phyloP scores from a whole-genome alignment of 2,797 vertebrate genomes.

The Melanotaenia pygmaea region DNA sequence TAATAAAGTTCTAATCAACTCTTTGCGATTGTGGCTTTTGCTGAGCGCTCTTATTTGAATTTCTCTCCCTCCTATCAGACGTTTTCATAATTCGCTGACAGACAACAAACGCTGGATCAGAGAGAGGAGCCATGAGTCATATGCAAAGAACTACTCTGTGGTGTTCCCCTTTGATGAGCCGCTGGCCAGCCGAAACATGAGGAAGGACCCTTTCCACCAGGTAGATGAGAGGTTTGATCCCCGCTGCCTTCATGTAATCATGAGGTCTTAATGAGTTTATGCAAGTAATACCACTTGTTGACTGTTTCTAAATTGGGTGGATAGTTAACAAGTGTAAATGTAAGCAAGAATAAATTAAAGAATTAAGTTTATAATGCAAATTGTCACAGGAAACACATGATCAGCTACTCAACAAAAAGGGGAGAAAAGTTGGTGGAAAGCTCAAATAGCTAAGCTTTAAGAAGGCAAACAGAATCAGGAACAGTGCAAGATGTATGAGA shows the following conservation, averaged over 20 bases:
- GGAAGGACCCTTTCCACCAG: constrained; percentile 91
- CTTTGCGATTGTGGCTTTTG: constrained; percentile 25
- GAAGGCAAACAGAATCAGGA: constrained; percentile 1
- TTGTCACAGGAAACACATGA: constrained; percentile 3
- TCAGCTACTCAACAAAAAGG: neutral
- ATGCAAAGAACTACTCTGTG: constrained; percentile 94
- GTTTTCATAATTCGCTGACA: constrained; percentile 91
- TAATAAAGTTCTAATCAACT: constrained; percentile 15
- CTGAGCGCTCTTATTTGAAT: constrained; percentile 29
- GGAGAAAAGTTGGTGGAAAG: neutral
- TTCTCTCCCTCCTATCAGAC: constrained; percentile 53
- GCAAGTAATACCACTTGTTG: neutral
- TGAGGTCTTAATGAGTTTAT: constrained; percentile 16
- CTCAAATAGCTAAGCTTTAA: neutral
- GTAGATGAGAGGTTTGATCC: constrained; percentile 67
- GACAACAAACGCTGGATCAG: constrained; percentile 89
- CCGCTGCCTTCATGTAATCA: neutral
- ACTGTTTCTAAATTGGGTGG: constrained; percentile 18
- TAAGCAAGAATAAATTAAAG: neutral
- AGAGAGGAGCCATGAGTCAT: constrained; percentile 96
- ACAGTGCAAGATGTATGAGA: no score
- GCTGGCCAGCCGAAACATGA: constrained; percentile 90
- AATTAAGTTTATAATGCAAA: neutral
- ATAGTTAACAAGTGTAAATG: constrained; percentile 12
- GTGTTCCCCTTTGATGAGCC: constrained; percentile 95